Base-by-base conservation (phyloP, 2,113 vertebrate genomes). In the Morone saxatilis region DNA sequence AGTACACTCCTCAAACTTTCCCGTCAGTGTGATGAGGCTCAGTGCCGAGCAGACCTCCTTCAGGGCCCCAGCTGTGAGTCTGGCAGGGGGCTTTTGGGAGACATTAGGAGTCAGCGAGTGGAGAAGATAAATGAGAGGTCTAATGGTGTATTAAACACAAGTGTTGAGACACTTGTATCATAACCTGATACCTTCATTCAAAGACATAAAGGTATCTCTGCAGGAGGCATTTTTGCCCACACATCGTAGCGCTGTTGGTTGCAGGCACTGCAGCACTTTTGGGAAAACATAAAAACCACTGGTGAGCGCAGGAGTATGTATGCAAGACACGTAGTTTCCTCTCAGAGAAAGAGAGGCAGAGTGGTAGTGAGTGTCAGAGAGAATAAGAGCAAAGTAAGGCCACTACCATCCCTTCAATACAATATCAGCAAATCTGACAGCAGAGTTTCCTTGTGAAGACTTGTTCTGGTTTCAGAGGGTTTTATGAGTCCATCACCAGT, bases 371-470 rank as follows among this genome's bases (percentile, higher is more conserved):
- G 71, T 66, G 76, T 85, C 81, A 85, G 65, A 80, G 50, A 78
- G 76, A 82, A 84, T 66, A 66, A 72, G 84, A 88, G 87, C 59
- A 88, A 78, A 86, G 85, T 75, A 74, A 89, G 69, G 65, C 71
- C 60, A 75, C 81, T 31, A 80, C 62, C 43, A 60, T 66, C 73
- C 68, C 51, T 75, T 88, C 82, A 78, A 50, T 76, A 80, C 17
- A 41, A 87, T 71, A 86, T 86, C 85, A 86, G 76, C 57, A 78
- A 78, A 87, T 86, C 77, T 83, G 86, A 88, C 85, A 86, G 83
- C 86, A 78, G 71, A 63, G 81, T 60, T 73, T 76, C 66, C 70
- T 84, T 56, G 40, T 67, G 61, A 51, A 81, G 74, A 63, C 57
- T 84, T 2, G 12, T 57, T 84, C 43, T 16, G 70, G 65, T 76